These are phyloP conservation scores for Drosophila lacertosa DNA, from an alignment of 1,140 invertebrate species.

Conservation along the genomic window DNA sequence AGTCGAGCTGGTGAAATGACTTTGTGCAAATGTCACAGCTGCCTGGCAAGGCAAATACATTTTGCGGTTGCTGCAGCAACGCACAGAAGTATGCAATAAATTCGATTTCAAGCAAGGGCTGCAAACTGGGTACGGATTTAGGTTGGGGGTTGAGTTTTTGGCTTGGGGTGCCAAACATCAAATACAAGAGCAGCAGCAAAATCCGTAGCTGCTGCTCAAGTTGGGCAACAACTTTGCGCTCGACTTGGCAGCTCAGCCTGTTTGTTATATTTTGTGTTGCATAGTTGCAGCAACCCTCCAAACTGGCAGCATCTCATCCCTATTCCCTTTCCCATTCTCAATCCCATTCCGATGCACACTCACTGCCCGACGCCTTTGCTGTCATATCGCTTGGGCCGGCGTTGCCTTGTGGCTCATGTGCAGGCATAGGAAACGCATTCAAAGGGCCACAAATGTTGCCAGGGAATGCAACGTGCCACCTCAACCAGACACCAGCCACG, in stretches of 20 bases:
- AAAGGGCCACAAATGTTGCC: slow-evolving; percentile 64
- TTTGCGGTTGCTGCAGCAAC: slow-evolving; percentile 65
- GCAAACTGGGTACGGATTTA: too few species aligned
- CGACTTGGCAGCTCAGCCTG: slow-evolving; percentile 56
- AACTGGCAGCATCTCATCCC: too few species aligned
- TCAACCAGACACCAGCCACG: slow-evolving; percentile 19
- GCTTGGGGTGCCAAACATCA: slow-evolving; percentile 54
- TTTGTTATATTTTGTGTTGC: slow-evolving; percentile 70
- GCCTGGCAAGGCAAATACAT: slow-evolving; percentile 66
- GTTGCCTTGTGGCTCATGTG: slow-evolving; percentile 47
- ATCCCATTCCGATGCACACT: too few species aligned
- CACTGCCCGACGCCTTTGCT: neutral
- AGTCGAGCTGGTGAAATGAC: slow-evolving; percentile 14
- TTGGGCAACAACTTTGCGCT: slow-evolving; percentile 52
- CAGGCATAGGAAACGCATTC: slow-evolving; percentile 65
- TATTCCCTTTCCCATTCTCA: too few species aligned
- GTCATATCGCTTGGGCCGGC: slow-evolving; percentile 23
- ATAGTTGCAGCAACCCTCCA: slow-evolving; percentile 43
- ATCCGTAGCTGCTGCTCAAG: slow-evolving; percentile 22
- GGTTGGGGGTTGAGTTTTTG: neutral
- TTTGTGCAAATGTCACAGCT: slow-evolving; percentile 65
- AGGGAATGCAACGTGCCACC: slow-evolving; percentile 59
- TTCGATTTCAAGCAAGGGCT: slow-evolving; percentile 60
- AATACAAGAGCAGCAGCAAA: slow-evolving; percentile 34
- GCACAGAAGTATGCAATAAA: slow-evolving; percentile 76